These are phyloP conservation scores for Lemur catta DNA, from an alignment of 2,797 vertebrate genomes.

Conservation along the genomic window DNA sequence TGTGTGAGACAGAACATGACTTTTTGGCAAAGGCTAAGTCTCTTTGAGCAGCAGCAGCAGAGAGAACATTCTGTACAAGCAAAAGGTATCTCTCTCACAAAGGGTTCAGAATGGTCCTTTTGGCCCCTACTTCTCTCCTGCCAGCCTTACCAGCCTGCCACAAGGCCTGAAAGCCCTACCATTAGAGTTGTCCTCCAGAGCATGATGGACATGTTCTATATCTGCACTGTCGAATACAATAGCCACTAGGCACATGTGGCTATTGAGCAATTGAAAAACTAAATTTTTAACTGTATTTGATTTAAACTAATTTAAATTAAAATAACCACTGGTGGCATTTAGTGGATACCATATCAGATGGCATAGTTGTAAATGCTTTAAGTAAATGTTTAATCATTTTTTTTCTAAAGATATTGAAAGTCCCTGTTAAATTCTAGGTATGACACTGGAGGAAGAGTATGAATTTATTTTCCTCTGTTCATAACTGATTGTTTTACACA, in stretches of 20 bases:
- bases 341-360: background rate
- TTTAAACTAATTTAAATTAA: conserved; percentile 14
- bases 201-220: background rate
- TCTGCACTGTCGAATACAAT: background rate
- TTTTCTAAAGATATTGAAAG: background rate
- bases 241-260: background rate
- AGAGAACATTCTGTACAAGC: background rate
- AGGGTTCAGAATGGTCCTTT: conserved; percentile 10
- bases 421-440: background rate
- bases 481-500: background rate
- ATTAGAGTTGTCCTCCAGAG: background rate
- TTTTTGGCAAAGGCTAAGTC: background rate
- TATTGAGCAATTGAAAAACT: background rate
- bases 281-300: background rate
- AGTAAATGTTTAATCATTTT: background rate
- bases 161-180: background rate
- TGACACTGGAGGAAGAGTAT: background rate
- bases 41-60: background rate
- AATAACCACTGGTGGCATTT: background rate
- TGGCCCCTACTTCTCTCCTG: background rate
- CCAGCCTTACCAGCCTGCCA: background rate
- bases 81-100: background rate
- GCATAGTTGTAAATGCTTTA: background rate
- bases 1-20: background rate
- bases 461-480: conserved; percentile 36